phyloP scores from a whole-genome alignment of 2,797 vertebrate species.

The Threskiornis aethiopicus region DNA sequence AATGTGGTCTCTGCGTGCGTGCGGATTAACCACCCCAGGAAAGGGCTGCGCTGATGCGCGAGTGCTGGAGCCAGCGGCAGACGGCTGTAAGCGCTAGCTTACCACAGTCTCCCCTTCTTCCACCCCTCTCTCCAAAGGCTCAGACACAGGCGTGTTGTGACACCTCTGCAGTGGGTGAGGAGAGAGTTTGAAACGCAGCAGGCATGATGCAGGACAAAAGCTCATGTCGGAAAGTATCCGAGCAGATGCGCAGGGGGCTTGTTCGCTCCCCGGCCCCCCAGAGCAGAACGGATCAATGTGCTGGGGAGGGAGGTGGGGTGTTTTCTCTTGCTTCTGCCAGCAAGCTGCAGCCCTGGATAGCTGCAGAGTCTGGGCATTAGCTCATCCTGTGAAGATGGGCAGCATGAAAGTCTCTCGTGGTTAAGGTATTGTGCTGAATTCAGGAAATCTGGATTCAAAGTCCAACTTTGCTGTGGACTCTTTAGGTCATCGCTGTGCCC shows the following conservation, averaged over 20 bases:
- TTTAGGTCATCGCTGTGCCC: not conserved
- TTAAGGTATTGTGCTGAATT: not conserved
- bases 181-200: not conserved
- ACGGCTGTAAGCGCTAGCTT: not conserved
- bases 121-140: not conserved
- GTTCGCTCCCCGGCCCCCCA: not conserved
- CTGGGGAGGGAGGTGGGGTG: not conserved
- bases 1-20: conserved; percentile 40
- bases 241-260: not conserved
- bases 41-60: not conserved
- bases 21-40: conserved; percentile 52
- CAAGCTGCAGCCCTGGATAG: not conserved
- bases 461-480: not conserved
- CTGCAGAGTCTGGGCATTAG: not conserved
- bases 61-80: not conserved
- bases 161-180: not conserved
- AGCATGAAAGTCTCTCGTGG: not conserved
- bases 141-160: not conserved
- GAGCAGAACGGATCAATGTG: not conserved
- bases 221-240: not conserved
- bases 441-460: not conserved
- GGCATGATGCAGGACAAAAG: not conserved
- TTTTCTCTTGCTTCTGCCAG: not conserved
- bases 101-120: conserved; percentile 18
- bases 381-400: not conserved